These are phyloP conservation scores for Oreortyx pictus DNA, from an alignment of 2,797 vertebrate species.

Conservation along the genomic window DNA sequence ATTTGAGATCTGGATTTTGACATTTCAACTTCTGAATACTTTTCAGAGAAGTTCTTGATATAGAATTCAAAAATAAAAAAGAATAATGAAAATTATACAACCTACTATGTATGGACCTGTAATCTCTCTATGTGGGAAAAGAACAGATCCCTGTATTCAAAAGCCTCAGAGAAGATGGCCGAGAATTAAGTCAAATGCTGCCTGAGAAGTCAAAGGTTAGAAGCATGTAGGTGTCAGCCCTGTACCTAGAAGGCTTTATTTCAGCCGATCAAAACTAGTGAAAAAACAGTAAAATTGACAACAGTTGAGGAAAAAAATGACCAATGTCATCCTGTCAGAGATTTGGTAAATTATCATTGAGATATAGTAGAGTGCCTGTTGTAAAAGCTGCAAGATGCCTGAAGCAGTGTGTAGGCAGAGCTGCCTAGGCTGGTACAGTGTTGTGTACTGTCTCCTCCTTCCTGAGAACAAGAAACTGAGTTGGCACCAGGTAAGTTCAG, in stretches of 20 bases:
- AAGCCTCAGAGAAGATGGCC: background rate
- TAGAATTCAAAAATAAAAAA: background rate
- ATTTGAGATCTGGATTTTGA: background rate
- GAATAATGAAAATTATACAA: background rate
- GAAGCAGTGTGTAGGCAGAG: background rate
- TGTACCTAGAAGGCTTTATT: background rate
- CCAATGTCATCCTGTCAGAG: background rate
- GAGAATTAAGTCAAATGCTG: background rate
- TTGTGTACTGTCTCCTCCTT: background rate
- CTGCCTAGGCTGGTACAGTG: accelerated
- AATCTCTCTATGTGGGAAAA: background rate
- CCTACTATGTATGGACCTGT: background rate
- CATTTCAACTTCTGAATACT: background rate
- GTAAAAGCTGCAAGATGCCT: background rate
- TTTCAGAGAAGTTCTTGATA: background rate
- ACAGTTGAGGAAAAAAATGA: background rate
- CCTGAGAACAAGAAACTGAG: background rate
- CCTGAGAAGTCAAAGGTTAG: background rate
- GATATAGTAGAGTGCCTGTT: background rate
- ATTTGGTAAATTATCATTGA: background rate
- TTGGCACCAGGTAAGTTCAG: background rate
- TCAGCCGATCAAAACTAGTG: background rate
- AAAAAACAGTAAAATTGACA: background rate
- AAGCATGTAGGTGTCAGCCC: background rate
- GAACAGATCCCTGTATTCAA: accelerated